Conservation (phyloP, 2,797 vertebrate genomes). For the Mus caroli region DNA sequence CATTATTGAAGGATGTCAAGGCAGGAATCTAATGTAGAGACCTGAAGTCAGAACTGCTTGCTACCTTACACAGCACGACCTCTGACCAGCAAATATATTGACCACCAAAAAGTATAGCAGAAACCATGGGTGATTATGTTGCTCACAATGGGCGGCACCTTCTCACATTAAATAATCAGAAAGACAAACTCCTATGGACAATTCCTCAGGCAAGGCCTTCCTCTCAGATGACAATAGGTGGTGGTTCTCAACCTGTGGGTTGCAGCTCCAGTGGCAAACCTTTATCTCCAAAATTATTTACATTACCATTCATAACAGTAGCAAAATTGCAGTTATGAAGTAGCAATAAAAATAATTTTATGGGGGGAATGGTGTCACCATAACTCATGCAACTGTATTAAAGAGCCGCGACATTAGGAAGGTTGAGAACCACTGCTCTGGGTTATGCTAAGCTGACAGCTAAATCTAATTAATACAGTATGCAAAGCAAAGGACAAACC, state of each 20-base stretch:
- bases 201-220: background rate
- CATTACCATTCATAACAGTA: too few relatives aligned
- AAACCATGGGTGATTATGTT: background rate
- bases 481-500: background rate
- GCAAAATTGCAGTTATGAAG: background rate
- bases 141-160: background rate
- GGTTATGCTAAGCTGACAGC: background rate
- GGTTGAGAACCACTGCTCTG: background rate
- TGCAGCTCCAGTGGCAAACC: background rate
- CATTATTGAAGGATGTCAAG: background rate
- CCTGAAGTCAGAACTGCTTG: background rate
- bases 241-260: background rate
- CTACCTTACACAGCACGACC: background rate
- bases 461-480: background rate
- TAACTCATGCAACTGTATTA: background rate
- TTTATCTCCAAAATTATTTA: background rate
- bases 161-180: background rate
- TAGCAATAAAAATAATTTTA: background rate
- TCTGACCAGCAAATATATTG: background rate
- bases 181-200: background rate
- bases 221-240: background rate
- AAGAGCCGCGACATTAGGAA: background rate
- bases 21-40: background rate
- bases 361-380: background rate
- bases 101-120: background rate